phyloP scores from a whole-genome alignment of 2,113 vertebrate genomes.

The Sakesphorus luctuosus region DNA sequence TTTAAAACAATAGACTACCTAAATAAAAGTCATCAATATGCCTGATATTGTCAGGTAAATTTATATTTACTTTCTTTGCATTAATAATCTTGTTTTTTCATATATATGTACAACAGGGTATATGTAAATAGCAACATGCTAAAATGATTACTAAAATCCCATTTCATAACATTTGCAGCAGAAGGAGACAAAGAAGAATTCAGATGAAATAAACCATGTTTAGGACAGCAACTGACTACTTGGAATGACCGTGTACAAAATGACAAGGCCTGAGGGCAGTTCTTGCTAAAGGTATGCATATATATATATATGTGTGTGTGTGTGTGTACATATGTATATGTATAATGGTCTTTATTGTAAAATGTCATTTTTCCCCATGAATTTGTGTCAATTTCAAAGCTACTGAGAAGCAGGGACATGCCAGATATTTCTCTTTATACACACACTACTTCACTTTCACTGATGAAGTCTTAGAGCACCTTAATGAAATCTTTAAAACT shows the following conservation, averaged over 20 bases:
- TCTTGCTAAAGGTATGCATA: background rate
- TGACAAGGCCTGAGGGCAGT: background rate
- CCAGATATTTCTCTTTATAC: background rate
- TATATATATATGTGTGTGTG: no score
- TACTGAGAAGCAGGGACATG: background rate
- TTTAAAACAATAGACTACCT: background rate
- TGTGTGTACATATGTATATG: no score
- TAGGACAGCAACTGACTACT: background rate
- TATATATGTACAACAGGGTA: fast-evolving
- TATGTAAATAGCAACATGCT: background rate
- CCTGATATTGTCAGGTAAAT: background rate
- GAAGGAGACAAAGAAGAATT: background rate
- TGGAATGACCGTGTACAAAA: background rate
- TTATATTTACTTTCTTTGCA: background rate
- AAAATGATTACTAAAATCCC: background rate
- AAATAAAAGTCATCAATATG: background rate
- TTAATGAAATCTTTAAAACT: background rate
- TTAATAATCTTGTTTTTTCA: background rate
- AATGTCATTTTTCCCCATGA: background rate
- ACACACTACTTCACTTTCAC: background rate
- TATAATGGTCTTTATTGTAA: background rate
- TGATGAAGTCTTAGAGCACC: background rate
- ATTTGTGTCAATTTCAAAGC: background rate
- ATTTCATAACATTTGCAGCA: background rate
- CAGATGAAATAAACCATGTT: background rate